phyloP scores from a whole-genome alignment of 2,113 vertebrate genomes.

The Dromas ardeola region DNA sequence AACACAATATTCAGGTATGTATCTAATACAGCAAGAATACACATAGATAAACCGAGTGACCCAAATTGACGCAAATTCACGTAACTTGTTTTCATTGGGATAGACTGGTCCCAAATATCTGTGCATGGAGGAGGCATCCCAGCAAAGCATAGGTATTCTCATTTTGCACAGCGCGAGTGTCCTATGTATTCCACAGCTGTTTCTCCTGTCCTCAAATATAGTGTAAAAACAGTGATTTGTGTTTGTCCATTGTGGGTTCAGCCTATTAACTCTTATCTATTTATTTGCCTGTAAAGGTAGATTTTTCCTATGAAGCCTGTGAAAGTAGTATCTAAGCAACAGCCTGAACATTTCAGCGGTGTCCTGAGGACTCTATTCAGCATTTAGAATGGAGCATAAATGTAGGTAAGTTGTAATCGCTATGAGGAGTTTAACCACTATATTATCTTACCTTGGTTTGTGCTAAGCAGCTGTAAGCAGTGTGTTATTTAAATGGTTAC shows the following conservation, averaged over 20 bases:
- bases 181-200: neutral
- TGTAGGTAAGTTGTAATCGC: neutral
- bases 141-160: neutral
- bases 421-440: neutral
- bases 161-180: neutral
- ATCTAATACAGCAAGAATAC: neutral
- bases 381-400: neutral
- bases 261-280: neutral
- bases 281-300: neutral
- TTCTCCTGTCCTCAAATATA: neutral
- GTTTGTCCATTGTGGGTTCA: neutral
- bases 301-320: conserved; percentile 20
- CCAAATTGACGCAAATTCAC: neutral
- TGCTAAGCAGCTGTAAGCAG: neutral
- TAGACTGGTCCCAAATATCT: neutral
- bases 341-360: conserved; percentile 16
- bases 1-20: neutral
- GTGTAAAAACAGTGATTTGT: neutral
- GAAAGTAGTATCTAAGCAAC: conserved; percentile 63
- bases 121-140: neutral
- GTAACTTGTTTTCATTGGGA: neutral
- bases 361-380: conserved; percentile 43
- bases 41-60: neutral
- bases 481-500: neutral
- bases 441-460: neutral